Evolutionary conservation across 2,113 vertebrate genomes (phyloP).

Genomic region (Lanius collurio): DNA sequence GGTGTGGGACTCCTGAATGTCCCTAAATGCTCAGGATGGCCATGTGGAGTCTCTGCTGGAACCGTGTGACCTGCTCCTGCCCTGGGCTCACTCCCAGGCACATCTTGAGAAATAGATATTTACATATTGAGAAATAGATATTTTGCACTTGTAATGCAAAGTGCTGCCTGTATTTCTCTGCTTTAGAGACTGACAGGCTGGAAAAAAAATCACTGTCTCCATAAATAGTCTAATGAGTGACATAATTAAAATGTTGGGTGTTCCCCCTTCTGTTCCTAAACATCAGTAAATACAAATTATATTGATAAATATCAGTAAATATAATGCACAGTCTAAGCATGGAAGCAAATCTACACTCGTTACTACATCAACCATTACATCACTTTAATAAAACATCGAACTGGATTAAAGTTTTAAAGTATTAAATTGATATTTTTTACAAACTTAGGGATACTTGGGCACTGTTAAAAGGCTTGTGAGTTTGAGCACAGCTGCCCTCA

Average conservation of each 20-base stretch:
- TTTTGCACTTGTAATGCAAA: neutral
- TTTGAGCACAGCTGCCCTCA: neutral
- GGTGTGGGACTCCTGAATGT: accelerated
- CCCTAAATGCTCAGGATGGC: accelerated
- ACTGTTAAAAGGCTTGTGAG: neutral
- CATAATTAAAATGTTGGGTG: accelerated
- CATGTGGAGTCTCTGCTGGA: accelerated
- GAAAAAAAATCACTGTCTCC: neutral
- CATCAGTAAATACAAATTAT: neutral
- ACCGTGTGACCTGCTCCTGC: neutral
- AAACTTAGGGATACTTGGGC: neutral
- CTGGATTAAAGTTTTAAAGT: neutral
- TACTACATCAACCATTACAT: neutral
- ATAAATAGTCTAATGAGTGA: neutral
- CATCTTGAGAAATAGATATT: neutral
- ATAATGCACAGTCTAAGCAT: accelerated
- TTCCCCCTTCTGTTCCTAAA: neutral
- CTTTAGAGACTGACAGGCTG: neutral
- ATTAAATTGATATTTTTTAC: neutral
- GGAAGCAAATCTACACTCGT: neutral
- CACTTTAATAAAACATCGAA: neutral
- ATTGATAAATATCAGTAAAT: neutral
- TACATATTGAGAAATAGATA: neutral
- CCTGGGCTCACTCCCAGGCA: neutral
- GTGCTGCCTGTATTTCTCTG: neutral